Evolutionary conservation across 2,888 invertebrate species (phyloP), one percentile per base, ranked within the genome.

Genomic region (Drosophila limbata): DNA sequence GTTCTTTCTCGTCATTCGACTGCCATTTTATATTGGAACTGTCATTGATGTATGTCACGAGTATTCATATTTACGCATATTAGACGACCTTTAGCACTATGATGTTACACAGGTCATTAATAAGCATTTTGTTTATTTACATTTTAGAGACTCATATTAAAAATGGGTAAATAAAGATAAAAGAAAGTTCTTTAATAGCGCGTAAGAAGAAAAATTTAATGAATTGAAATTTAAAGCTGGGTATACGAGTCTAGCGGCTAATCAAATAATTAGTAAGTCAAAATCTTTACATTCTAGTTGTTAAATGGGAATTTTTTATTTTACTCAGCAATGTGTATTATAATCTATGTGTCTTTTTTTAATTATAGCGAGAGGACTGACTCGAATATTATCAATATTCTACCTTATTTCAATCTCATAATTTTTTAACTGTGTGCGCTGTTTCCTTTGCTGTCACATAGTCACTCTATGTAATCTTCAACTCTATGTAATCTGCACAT

Each of bases 281-380:
- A 33, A 33, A 33, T 33, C 11, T 33, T 10, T 33, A 3, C 10
- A 33, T 11, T 9, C 10, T 35, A n/a, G 5, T n/a, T 35, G 35
- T n/a, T 35, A 35, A 13, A 5, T 35, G 3, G 35, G 35, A 10
- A 35, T 35, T 13, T 13, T 35, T 13, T 10, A 33, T 35, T 13
- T 35, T 35, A 6, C n/a, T n/a, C 1, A 13, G 35, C 13, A 13
- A 35, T 35, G n/a, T n/a, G 6, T 10, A 33, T 11, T 33, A 11
- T 33, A n/a, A 35, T 35, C 35, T 35, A 11, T 44, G 52, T 33
- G 59, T 31, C 68, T 15, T 39, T 6, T 39, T 39, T 39, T 13
- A 35, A 35, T 13, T 35, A n/a, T 37, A 37, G 9, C 31, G 1
- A 31, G 9, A 31, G 9, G 28, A 28, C 1, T 5, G n/a, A 35